These are phyloP conservation scores for Microchrysa polita DNA, from an alignment of 2,888 invertebrate species.

Conservation along the genomic window DNA sequence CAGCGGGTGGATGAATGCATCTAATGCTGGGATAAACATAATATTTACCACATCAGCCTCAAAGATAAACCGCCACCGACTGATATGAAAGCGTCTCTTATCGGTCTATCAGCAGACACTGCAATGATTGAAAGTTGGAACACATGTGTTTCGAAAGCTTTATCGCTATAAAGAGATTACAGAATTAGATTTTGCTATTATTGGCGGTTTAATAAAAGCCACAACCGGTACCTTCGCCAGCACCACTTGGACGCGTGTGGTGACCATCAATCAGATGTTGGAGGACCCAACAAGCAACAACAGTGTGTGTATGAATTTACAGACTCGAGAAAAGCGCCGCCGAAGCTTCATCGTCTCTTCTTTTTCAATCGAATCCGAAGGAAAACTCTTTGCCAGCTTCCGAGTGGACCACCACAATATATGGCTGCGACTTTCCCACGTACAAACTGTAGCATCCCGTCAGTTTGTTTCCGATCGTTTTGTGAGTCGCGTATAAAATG, in stretches of 20 bases:
- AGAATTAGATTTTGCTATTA: neutral
- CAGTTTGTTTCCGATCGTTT: constrained; percentile 28
- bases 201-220: constrained; percentile 7
- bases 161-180: neutral
- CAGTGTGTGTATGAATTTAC: too few species aligned
- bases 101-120: neutral
- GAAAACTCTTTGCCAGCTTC: constrained; percentile 28
- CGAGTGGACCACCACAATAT: constrained; percentile 39
- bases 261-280: neutral
- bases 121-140: constrained; percentile 3
- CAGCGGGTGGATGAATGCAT: constrained; percentile 19
- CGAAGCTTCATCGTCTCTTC: constrained; percentile 5
- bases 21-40: constrained; percentile 19
- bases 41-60: constrained; percentile 5
- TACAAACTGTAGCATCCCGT: constrained; percentile 11
- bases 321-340: neutral
- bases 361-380: neutral
- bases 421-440: constrained; percentile 14
- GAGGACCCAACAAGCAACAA: too few species aligned
- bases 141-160: constrained; percentile 25
- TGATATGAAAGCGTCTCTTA: neutral
- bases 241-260: neutral
- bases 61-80: neutral
- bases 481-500: constrained; percentile 45
- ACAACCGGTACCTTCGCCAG: constrained; percentile 22